Conservation (phyloP, 2,888 invertebrate genomes). For the Parnassius mnemosyne region DNA sequence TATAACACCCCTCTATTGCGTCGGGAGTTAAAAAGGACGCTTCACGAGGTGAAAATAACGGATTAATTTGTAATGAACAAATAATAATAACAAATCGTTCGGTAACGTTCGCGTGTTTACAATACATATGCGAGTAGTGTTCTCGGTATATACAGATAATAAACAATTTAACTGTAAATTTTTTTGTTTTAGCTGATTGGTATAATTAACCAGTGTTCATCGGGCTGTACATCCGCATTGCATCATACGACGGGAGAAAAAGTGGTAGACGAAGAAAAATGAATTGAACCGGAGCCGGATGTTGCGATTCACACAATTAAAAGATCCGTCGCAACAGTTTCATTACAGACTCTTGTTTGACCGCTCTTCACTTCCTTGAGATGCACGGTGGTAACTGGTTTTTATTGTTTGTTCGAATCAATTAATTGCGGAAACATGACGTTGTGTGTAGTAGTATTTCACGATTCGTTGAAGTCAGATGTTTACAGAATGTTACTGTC, state of each 20-base stretch:
- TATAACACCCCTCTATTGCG: too few relatives aligned
- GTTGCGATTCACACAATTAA: conserved; percentile 68
- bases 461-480: too few relatives aligned
- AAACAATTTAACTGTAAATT: conserved; percentile 5
- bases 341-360: conserved; percentile 43
- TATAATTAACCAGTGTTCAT: conserved; percentile 18
- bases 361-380: conserved; percentile 55
- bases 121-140: too few relatives aligned
- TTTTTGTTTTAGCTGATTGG: conserved; percentile 10
- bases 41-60: neutral
- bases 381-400: conserved; percentile 62
- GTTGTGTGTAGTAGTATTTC: neutral
- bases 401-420: conserved; percentile 31
- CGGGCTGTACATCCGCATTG: conserved; percentile 60
- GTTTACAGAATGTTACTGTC: too few relatives aligned
- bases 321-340: conserved; percentile 41
- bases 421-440: neutral
- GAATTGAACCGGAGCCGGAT: conserved; percentile 71
- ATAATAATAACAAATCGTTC: too few relatives aligned
- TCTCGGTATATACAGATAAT: neutral
- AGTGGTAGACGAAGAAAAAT: conserved; percentile 63
- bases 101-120: too few relatives aligned
- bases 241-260: conserved; percentile 69
- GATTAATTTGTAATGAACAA: too few relatives aligned
- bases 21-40: neutral